Evolutionary conservation across 1,140 invertebrate species (phyloP).

Genomic region (Acromyrmex heyeri): DNA sequence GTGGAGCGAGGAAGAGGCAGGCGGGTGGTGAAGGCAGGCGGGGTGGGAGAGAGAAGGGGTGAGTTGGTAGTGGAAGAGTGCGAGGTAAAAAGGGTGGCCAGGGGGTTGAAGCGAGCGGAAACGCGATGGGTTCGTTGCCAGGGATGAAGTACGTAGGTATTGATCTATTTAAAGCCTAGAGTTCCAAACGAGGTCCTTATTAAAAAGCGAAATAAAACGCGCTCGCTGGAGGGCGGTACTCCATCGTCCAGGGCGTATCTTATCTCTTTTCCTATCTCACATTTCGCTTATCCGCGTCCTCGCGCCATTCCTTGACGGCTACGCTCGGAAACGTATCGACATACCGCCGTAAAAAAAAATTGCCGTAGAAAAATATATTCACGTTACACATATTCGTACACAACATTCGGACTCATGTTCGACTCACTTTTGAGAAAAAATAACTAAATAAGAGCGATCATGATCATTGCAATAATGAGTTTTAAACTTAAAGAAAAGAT

Average conservation of each 20-base stretch:
- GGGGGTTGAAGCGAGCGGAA: slow-evolving; percentile 78
- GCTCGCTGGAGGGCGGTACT: slow-evolving; percentile 65
- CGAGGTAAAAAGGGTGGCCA: slow-evolving; percentile 78
- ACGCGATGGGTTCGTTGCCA: slow-evolving; percentile 82
- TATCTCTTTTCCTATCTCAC: slow-evolving; percentile 58
- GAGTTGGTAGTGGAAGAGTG: slow-evolving; percentile 64
- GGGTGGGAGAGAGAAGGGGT: slow-evolving; percentile 40
- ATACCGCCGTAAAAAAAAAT: not conserved
- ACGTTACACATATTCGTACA: not conserved
- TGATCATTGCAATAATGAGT: not conserved
- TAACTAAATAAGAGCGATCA: not conserved
- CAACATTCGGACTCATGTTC: not conserved
- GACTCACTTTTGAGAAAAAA: not conserved
- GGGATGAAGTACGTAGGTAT: slow-evolving; percentile 86
- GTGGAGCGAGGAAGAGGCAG: slow-evolving; percentile 61
- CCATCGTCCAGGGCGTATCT: slow-evolving; percentile 60
- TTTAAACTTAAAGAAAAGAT: not conserved
- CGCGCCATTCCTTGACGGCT: slow-evolving; percentile 42
- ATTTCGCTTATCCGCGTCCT: slow-evolving; percentile 48
- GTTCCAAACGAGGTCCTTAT: slow-evolving; percentile 87
- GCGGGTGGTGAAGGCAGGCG: slow-evolving; percentile 64
- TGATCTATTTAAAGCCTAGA: slow-evolving; percentile 87
- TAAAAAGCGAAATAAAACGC: slow-evolving; percentile 86
- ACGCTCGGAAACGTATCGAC: slow-evolving; percentile 14
- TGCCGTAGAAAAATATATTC: slow-evolving; percentile 9